phyloP scores from a whole-genome alignment of 2,888 invertebrate species.

The Ophion obscuratus region DNA sequence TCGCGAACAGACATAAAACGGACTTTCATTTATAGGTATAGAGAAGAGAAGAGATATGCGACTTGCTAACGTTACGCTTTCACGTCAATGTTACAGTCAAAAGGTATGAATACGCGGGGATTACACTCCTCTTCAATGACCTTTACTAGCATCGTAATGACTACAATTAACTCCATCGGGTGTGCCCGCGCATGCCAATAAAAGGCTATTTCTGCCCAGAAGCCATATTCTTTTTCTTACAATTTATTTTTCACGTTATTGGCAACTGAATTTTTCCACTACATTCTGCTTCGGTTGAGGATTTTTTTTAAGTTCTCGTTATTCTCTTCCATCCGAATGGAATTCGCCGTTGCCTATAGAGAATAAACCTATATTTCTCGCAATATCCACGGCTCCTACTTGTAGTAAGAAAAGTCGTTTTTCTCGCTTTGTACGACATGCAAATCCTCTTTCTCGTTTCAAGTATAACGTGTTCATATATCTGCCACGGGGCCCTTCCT shows the following conservation, averaged over 20 bases:
- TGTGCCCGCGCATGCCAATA: background rate
- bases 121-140: too few relatives aligned
- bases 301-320: conserved; percentile 1
- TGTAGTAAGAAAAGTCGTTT: conserved; percentile 39
- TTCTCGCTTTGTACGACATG: conserved; percentile 43
- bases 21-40: too few relatives aligned
- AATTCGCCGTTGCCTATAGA: background rate
- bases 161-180: too few relatives aligned
- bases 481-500: conserved; percentile 14
- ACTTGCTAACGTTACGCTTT: too few relatives aligned
- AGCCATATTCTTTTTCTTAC: background rate
- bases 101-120: too few relatives aligned
- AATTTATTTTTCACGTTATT: conserved; percentile 15
- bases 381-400: background rate
- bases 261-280: conserved; percentile 2
- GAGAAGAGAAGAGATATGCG: too few relatives aligned
- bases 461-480: conserved; percentile 35
- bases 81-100: too few relatives aligned
- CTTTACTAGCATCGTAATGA: too few relatives aligned
- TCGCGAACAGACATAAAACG: too few relatives aligned
- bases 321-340: conserved; percentile 32
- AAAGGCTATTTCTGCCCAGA: background rate
- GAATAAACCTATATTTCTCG: conserved; percentile 23
- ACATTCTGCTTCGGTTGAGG: background rate
- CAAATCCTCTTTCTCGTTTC: conserved; percentile 53